Percentiles rank a stretch among this genome's conserved stretches.
These are phyloP conservation scores for Nesidiocoris tenuis DNA, from an alignment of 2,888 invertebrate genomes.

Conservation along the genomic window DNA sequence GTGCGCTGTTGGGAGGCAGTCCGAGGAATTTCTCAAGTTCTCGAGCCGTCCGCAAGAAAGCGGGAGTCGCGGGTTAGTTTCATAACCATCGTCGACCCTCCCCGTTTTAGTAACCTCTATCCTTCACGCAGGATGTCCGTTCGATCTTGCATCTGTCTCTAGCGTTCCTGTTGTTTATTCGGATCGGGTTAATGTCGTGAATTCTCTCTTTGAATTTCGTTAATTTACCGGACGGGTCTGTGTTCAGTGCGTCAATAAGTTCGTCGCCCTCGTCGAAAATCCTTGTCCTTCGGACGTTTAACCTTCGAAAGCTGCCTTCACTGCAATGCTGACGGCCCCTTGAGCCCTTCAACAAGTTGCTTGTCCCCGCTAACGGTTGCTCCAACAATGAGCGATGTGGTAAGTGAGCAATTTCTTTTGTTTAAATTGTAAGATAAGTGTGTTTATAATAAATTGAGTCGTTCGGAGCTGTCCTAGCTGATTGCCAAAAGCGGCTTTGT, in stretches of 20 bases:
- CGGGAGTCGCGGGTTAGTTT: constrained; percentile 21
- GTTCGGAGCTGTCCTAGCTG: too few relatives aligned
- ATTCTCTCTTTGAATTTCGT: too few relatives aligned
- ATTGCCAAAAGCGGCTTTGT: too few relatives aligned
- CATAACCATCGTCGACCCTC: constrained; percentile 22
- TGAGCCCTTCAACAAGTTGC: constrained; percentile 31
- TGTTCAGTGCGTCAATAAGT: too few relatives aligned
- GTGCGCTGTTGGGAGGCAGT: neutral
- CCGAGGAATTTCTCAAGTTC: neutral
- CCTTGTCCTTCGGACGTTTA: too few relatives aligned
- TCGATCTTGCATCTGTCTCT: neutral
- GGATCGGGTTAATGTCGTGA: neutral
- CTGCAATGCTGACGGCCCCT: constrained; percentile 24
- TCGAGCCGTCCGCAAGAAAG: neutral
- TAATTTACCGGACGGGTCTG: too few relatives aligned
- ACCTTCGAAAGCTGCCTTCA: too few relatives aligned
- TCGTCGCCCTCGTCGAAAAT: too few relatives aligned
- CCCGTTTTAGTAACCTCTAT: constrained; percentile 25
- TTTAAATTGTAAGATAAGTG: neutral
- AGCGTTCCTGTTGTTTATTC: neutral
- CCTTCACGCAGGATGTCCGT: constrained; percentile 20
- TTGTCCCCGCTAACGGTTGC: constrained; percentile 9
- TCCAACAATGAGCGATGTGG: constrained; percentile 18
- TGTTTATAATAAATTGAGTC: neutral
- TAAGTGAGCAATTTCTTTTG: neutral